Percentiles rank a stretch among this genome's conserved stretches.
Conservation (phyloP, 1,140 invertebrate species). For the Drosophila triauraria region DNA sequence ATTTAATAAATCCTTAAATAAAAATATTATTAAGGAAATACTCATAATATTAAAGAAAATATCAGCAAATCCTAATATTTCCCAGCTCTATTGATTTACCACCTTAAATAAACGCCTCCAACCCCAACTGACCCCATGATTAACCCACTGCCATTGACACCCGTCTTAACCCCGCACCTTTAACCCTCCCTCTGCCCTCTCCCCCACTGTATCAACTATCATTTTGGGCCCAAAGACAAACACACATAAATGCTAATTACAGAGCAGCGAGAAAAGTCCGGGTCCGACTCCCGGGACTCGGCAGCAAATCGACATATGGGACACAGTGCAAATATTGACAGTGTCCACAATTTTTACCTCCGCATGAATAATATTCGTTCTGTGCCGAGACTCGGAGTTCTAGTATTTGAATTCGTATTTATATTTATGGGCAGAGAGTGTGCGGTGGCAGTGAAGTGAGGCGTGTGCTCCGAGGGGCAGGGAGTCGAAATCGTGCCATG, state of each 20-base stretch:
- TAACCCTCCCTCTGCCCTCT: neutral
- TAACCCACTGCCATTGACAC: conserved; percentile 49
- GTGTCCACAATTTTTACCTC: conserved; percentile 71
- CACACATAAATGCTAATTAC: conserved; percentile 80
- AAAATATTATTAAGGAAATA: neutral
- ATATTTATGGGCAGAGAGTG: conserved; percentile 25
- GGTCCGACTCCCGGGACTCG: neutral
- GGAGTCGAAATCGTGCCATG: conserved; percentile 67
- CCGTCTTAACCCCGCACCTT: neutral
- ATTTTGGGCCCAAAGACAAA: conserved; percentile 54
- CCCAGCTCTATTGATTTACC: neutral
- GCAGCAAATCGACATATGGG: conserved; percentile 71
- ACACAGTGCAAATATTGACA: conserved; percentile 74
- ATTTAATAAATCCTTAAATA: too few relatives aligned
- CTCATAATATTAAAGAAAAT: too few relatives aligned
- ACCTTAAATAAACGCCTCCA: neutral
- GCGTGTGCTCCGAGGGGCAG: conserved; percentile 1
- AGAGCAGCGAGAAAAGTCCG: conserved; percentile 42
- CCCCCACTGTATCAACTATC: conserved; percentile 16
- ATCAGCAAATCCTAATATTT: neutral
- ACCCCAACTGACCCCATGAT: conserved; percentile 40
- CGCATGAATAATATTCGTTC: conserved; percentile 62
- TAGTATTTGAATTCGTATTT: conserved; percentile 43
- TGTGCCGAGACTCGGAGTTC: neutral
- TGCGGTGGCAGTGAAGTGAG: conserved; percentile 26